Base-by-base conservation (phyloP, 2,888 invertebrate species). In the Ormyrus labotus region DNA sequence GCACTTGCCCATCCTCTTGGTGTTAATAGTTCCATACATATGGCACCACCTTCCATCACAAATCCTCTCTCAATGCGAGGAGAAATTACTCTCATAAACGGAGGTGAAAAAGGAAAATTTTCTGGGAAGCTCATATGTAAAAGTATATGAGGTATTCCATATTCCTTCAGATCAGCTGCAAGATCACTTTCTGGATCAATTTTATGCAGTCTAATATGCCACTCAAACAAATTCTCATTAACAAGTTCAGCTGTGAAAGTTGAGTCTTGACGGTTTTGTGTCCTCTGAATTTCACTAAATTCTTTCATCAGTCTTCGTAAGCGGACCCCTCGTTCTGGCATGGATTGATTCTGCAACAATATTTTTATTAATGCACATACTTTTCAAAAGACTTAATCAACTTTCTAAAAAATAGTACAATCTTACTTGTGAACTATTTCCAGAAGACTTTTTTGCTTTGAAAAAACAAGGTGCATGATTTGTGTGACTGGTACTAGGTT, bases 21-120 rank as follows among this genome's bases (percentile, higher is more conserved):
- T 19, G 96, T 97, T 78, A 97, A 92, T 81, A 97, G 91, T 89
- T 97, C 96, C 96, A 97, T 96, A 88, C 96, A 96, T 87, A 97
- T 97, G 64, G 96, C 96, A 58, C 96, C 96, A 78, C 96, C 96
- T 91, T 96, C 96, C 96, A 97, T 96, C 47, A 97, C 96, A 89
- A 96, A 97, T 58, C 96, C 96, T 89, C 95, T 95, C 88, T 95
- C 95, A 92, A 96, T 95, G 89, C 94, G 92, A 8, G 96, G 96
- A 13, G 94, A 92, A 63, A 94, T 93, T 8, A 94, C 93, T 70
- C 94, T 90, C 92, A 94, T 93, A 90, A 97, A 97, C 61, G 97
- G 97, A 72, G 97, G 97, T 60, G 96, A 95, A 88, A 97, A 97
- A 61, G 97, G 97, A 88, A 97, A 97, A 89, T 96, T 96, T 87